A percentile compares a stretch with the other conserved stretches of the same genome.
Evolutionary conservation across 53 echinoderm and acorn worm species (phyloP).

Genomic region (Patiria pectinifera): DNA sequence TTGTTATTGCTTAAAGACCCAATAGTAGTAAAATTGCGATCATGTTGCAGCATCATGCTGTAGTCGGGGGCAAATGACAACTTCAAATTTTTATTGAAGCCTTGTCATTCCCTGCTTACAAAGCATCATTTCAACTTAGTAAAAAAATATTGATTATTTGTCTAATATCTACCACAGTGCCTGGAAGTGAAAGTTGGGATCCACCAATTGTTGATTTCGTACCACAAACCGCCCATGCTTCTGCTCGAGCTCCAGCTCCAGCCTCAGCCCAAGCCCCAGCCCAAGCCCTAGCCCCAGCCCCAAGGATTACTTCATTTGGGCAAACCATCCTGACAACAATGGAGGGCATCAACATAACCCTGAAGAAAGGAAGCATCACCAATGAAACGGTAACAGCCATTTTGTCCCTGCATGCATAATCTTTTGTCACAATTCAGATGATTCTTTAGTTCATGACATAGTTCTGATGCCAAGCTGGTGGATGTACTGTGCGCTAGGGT

Average conservation of each 20-base stretch:
- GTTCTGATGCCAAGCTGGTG: too few species aligned
- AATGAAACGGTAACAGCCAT: constrained; percentile 45
- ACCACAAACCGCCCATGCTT: not conserved
- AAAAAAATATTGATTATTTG: not conserved
- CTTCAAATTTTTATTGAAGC: too few species aligned
- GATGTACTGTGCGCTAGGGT: too few species aligned
- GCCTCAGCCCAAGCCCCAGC: too few species aligned
- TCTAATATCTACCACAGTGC: not conserved
- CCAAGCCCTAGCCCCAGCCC: not conserved
- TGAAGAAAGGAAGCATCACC: constrained; percentile 71
- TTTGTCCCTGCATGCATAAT: too few species aligned
- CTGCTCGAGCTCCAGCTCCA: not conserved
- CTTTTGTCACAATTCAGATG: too few species aligned
- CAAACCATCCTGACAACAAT: constrained; percentile 43
- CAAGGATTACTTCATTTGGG: constrained; percentile 40
- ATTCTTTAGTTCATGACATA: too few species aligned
- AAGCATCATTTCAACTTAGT: not conserved
- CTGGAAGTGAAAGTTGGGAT: not conserved
- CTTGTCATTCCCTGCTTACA: too few species aligned
- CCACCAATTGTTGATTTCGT: not conserved
- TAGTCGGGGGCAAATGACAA: too few species aligned
- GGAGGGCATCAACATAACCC: constrained; percentile 55
- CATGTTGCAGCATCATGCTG: too few species aligned
- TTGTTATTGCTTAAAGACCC: too few species aligned
- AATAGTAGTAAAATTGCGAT: too few species aligned